A percentile compares a stretch with the other conserved stretches of the same genome.
Evolutionary conservation across 2,797 vertebrate species (phyloP).

Genomic region (Phalloptychus januarius): DNA sequence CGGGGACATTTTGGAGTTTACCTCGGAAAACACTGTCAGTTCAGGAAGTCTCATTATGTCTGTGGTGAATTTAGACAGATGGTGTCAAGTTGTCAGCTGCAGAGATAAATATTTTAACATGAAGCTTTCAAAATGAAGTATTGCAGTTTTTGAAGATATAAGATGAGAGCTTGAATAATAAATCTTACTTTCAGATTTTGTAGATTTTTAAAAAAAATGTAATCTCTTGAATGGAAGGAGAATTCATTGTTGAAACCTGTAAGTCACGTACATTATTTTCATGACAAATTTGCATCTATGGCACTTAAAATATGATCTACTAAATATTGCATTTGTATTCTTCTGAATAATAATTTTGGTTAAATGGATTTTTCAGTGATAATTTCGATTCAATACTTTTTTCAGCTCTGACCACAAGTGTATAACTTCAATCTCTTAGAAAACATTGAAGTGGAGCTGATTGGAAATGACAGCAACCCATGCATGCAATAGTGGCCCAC

Average conservation of each 20-base stretch:
- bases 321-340: not conserved
- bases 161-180: not conserved
- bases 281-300: not conserved
- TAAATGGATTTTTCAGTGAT: not conserved
- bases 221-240: not conserved
- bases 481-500: not conserved
- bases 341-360: not conserved
- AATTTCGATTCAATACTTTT: not conserved
- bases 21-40: constrained; percentile 54
- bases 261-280: not conserved
- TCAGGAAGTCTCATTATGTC: constrained; percentile 62
- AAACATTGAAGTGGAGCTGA: not conserved
- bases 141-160: not conserved
- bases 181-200: not conserved
- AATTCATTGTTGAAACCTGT: not conserved
- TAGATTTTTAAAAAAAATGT: not conserved
- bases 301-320: not conserved
- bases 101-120: constrained; percentile 52
- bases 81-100: constrained; percentile 60
- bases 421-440: not conserved
- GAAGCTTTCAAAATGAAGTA: constrained; percentile 39
- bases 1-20: constrained; percentile 57
- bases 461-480: not conserved
- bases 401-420: not conserved
- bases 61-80: constrained; percentile 68